Percentiles rank a stretch among this genome's conserved stretches.
Evolutionary conservation across 2,888 invertebrate genomes (phyloP).

Genomic region (Parnassius mnemosyne): DNA sequence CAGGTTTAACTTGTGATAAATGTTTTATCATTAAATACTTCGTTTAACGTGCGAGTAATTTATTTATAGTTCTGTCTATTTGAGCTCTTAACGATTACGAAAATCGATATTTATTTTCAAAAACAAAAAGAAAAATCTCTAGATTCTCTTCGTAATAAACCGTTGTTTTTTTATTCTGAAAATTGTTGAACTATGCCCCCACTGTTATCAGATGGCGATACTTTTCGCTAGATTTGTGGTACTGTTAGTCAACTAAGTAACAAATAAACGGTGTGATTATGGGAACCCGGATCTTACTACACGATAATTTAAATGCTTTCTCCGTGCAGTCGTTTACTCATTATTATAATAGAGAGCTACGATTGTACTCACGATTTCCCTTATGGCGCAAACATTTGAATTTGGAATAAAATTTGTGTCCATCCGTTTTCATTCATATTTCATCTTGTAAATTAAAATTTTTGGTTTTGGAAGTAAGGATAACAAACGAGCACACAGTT

Average conservation of each 20-base stretch:
- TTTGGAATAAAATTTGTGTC: too few relatives aligned
- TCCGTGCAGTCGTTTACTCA: not conserved
- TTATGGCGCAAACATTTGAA: not conserved
- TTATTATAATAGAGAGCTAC: not conserved
- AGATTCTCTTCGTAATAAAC: conserved; percentile 63
- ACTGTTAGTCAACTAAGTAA: conserved; percentile 72
- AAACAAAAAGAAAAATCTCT: too few relatives aligned
- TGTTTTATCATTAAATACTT: conserved; percentile 22
- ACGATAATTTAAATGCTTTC: conserved; percentile 77
- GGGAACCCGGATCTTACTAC: conserved; percentile 71
- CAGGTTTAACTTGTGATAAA: conserved; percentile 18
- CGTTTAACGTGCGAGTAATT: conserved; percentile 1
- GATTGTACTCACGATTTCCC: not conserved
- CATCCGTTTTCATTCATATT: too few relatives aligned
- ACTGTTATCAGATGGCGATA: conserved; percentile 74
- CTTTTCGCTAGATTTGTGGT: conserved; percentile 60
- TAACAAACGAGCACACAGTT: too few relatives aligned
- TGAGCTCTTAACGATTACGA: conserved; percentile 22
- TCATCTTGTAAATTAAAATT: too few relatives aligned
- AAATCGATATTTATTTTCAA: conserved; percentile 33
- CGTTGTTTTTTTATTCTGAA: conserved; percentile 79
- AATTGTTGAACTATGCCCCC: conserved; percentile 74
- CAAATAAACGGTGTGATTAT: conserved; percentile 77
- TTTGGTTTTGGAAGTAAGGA: too few relatives aligned
- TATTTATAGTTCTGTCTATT: conserved; percentile 8